Evolutionary conservation across 2,888 invertebrate species (phyloP).

Genomic region (Ommatoiulus sabulosus): DNA sequence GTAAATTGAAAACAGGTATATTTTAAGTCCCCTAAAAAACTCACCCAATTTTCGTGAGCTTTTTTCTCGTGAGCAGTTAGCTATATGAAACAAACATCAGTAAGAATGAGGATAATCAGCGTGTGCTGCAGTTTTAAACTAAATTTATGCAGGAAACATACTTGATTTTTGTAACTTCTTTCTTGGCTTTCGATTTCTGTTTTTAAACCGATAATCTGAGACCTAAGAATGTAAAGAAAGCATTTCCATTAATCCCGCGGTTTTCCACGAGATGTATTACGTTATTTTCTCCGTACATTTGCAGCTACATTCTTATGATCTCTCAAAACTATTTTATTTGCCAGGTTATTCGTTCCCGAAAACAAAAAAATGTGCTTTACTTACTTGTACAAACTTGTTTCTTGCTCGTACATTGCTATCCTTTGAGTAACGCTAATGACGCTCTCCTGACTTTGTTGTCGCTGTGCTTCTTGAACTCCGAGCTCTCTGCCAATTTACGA

Average conservation of each 20-base stretch:
- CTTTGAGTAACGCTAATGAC: slow-evolving; percentile 61
- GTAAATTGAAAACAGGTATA: neutral
- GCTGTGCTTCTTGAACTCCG: slow-evolving; percentile 67
- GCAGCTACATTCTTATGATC: no score
- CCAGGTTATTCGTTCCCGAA: no score
- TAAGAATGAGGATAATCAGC: neutral
- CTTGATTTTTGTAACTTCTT: slow-evolving; percentile 73
- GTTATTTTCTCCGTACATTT: no score
- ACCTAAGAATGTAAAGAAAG: slow-evolving; percentile 61
- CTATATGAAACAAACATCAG: slow-evolving; percentile 61
- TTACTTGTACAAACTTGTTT: slow-evolving; percentile 61
- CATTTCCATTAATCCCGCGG: neutral
- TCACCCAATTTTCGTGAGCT: slow-evolving; percentile 81
- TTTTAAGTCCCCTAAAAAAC: no score
- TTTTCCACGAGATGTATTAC: no score
- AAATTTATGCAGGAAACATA: slow-evolving; percentile 57
- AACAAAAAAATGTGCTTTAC: slow-evolving; percentile 11
- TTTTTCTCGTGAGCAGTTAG: slow-evolving; percentile 83
- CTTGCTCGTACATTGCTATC: slow-evolving; percentile 61
- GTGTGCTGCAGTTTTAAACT: neutral
- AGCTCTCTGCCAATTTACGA: slow-evolving; percentile 74
- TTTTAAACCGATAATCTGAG: slow-evolving; percentile 76
- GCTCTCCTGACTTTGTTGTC: slow-evolving; percentile 65
- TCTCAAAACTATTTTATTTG: no score
- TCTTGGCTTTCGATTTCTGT: slow-evolving; percentile 90